phyloP scores from a whole-genome alignment of 2,888 invertebrate genomes.

The Caenorhabditis wallacei region DNA sequence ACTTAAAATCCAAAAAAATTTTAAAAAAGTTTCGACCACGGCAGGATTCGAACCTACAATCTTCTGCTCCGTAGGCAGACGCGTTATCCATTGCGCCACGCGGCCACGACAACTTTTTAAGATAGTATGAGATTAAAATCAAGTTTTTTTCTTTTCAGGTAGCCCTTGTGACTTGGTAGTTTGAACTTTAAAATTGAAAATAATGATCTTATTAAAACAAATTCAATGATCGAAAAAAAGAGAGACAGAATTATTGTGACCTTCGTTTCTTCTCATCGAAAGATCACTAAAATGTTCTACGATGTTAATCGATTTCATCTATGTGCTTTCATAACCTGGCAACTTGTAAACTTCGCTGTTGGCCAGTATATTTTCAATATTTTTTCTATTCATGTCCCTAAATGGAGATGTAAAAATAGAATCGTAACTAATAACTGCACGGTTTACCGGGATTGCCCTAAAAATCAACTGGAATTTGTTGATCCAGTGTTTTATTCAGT shows the following conservation, averaged over 20 bases:
- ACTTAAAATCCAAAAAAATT: background rate
- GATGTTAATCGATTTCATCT: constrained; percentile 79
- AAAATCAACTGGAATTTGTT: constrained; percentile 14
- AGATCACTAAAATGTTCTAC: constrained; percentile 72
- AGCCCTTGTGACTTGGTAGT: too few relatives aligned
- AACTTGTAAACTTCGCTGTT: constrained; percentile 79
- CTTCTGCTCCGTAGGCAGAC: constrained; percentile 84
- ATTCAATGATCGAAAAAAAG: too few relatives aligned
- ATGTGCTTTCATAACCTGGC: constrained; percentile 78
- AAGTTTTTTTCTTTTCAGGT: too few relatives aligned
- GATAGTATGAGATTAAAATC: too few relatives aligned
- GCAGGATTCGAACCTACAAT: constrained; percentile 84
- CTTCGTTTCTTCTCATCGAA: too few relatives aligned
- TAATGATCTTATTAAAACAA: too few relatives aligned
- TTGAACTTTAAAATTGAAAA: too few relatives aligned
- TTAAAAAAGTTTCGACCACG: constrained; percentile 70
- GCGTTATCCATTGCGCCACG: constrained; percentile 81
- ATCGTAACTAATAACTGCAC: constrained; percentile 36
- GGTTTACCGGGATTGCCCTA: constrained; percentile 23
- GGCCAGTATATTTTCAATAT: constrained; percentile 78
- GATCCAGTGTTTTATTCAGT: constrained; percentile 70
- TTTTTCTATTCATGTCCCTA: constrained; percentile 78
- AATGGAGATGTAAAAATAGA: constrained; percentile 61
- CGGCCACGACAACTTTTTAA: constrained; percentile 48
- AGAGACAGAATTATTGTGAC: too few relatives aligned